Evolutionary conservation across 2,113 vertebrate species (phyloP), one percentile per base, ranked within the genome.

Genomic region (Nymphicus hollandicus): DNA sequence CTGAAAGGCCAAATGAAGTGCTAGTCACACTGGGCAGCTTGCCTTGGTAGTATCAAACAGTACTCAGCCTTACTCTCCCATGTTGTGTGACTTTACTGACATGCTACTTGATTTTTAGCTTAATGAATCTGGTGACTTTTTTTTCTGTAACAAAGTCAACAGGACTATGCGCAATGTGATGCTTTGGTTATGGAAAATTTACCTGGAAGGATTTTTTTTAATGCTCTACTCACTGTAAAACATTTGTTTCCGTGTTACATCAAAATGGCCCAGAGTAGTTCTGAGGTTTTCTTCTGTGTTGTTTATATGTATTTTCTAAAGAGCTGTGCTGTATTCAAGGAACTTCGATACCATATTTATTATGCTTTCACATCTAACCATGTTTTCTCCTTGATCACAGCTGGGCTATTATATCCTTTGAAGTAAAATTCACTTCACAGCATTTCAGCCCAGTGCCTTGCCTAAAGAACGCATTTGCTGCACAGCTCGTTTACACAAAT

Each of bases 361-460:
- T 71, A 58, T 73, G 31, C 25, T 94, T 87, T 81, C 86, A 72
- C 72, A 86, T 84, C 50, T 87, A 81, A 74, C 63, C 37, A 47
- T 52, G 29, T 77, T 92, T 95, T 82, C 53, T 86, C 87, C 63
- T 70, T 91, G 78, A 91, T 97, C 86, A 80, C 91, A 95, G 65
- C 53, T 95, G 80, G 83, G 53, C 58, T 94, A 80, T 92, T 94
- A 46, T 31, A 56, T 69, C 43, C 72, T 96, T 88, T 93, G 86
- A 94, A 60, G 82, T 25, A 79, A 94, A 94, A 95, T 61, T 86
- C 19, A 27, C 71, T 94, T 88, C 65, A 69, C 41, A 91, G 44
- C 31, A 47, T 85, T 93, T 93, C 80, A 83, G 29, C 44, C 60
- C 56, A 61, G 27, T 41, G 31, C 41, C 77, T 93, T 91, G 52